Conservation (phyloP, 2,797 vertebrate species). For the Sebastes miniatus region DNA sequence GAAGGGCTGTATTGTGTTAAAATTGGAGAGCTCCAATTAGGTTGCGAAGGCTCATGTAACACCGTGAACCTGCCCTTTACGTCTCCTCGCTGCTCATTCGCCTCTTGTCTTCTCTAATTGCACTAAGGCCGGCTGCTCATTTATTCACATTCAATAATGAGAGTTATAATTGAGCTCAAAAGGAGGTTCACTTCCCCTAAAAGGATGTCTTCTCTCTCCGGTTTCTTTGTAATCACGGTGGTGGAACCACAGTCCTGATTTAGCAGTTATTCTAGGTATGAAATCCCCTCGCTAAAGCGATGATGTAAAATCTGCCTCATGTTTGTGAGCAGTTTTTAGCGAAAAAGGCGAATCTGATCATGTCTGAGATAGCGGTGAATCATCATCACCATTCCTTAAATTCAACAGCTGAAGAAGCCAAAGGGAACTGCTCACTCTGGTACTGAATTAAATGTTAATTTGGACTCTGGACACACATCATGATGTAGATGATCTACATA, state of each 20-base stretch:
- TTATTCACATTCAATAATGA: slow-evolving; percentile 58
- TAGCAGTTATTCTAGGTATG: not conserved
- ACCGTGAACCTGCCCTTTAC: slow-evolving; percentile 51
- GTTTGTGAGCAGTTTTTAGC: not conserved
- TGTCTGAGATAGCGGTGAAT: slow-evolving; percentile 7
- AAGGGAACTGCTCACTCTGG: not conserved
- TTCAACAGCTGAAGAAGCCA: not conserved
- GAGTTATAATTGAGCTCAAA: slow-evolving; percentile 57
- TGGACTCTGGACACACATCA: slow-evolving; percentile 9
- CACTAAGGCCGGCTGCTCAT: slow-evolving; percentile 27
- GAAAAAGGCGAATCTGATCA: not conserved
- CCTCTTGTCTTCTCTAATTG: slow-evolving; percentile 60
- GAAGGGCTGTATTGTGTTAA: not conserved
- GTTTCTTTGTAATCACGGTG: slow-evolving; percentile 4
- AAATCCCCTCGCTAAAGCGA: not conserved
- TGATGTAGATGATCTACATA: not conserved
- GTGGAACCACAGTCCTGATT: not conserved
- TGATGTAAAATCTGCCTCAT: not conserved
- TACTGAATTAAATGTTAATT: not conserved
- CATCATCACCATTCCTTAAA: slow-evolving; percentile 2
- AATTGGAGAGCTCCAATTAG: slow-evolving; percentile 48
- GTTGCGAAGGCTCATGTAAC: slow-evolving; percentile 18
- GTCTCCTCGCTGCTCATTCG: slow-evolving; percentile 17
- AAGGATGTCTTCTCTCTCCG: slow-evolving; percentile 5
- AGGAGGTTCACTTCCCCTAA: slow-evolving; percentile 19